Conservation (phyloP, 2,113 vertebrate species). For the Phocoena phocoena region DNA sequence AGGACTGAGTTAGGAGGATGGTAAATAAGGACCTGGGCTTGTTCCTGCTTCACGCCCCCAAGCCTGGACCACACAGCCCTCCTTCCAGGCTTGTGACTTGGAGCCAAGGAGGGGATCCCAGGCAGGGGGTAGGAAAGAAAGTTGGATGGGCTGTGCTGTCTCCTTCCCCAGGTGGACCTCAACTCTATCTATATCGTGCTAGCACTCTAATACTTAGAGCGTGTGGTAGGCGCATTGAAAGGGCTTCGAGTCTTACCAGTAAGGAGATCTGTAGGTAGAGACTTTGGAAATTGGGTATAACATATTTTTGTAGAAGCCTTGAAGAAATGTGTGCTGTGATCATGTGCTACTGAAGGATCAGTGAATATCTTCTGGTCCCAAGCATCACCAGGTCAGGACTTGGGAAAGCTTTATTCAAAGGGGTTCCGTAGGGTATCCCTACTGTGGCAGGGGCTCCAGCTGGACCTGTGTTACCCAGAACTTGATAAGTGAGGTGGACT, state of each 20-base stretch:
- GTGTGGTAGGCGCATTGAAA: neutral
- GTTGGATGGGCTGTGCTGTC: neutral
- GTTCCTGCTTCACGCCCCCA: neutral
- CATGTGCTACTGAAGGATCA: neutral
- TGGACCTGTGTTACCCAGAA: neutral
- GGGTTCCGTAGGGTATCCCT: neutral
- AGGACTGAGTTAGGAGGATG: neutral
- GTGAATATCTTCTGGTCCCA: neutral
- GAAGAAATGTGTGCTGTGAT: neutral
- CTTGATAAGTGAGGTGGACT: neutral
- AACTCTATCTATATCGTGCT: neutral
- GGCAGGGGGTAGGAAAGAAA: neutral
- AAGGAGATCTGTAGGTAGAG: neutral
- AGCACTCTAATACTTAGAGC: neutral
- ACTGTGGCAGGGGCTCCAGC: accelerated
- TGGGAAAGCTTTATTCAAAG: neutral
- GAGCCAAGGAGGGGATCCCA: neutral
- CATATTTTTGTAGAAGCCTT: neutral
- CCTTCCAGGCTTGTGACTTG: accelerated
- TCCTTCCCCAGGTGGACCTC: too few species aligned
- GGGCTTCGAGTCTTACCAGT: neutral
- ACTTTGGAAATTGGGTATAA: neutral
- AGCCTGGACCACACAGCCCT: neutral
- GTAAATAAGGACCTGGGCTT: neutral
- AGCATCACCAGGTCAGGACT: neutral